Evolutionary conservation across 2,113 vertebrate genomes (phyloP), one percentile per base, ranked within the genome.

Genomic region (Saguinus imperator): DNA sequence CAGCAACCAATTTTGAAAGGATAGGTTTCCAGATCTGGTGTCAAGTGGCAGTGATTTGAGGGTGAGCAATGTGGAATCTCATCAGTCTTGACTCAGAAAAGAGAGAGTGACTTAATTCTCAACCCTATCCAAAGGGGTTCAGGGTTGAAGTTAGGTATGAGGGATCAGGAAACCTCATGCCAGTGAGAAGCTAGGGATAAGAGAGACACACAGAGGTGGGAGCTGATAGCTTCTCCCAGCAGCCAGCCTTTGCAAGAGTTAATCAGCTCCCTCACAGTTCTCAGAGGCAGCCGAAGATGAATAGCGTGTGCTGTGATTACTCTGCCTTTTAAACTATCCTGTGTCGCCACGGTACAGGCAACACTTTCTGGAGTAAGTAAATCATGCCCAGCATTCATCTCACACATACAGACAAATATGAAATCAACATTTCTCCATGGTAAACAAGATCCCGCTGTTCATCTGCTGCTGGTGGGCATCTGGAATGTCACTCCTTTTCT

Each of bases 361-460:
- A 93, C 94, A 95, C 96, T 96, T 95, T 98, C 93, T 86, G 77
- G 92, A 96, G 97, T 97, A 92, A 96, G 96, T 96, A 96, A 98
- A 97, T 97, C 97, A 98, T 96, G 77, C 76, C 92, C 73, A 79
- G 93, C 93, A 58, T 97, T 97, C 96, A 96, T 96, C 94, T 97
- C 95, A 72, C 94, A 94, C 86, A 70, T 87, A 43, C 66, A 94
- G 90, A 95, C 82, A 97, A 97, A 96, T 84, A 97, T 20, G 88
- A 97, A 97, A 96, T 94, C 98, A 97, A 93, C 86, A 96, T 95
- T 86, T 97, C 94, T 91, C 86, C 91, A 16, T 16, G 82, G 81
- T 86, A 86, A 94, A 91, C 68, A 91, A 96, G 96, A 81, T 95
- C 87, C 76, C 2, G 23, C 96, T 87, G 43, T 94, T 94, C 77